A percentile compares a stretch with the other conserved stretches of the same genome.
Conservation (phyloP, 2,113 vertebrate genomes). For the Eurypyga helias region DNA sequence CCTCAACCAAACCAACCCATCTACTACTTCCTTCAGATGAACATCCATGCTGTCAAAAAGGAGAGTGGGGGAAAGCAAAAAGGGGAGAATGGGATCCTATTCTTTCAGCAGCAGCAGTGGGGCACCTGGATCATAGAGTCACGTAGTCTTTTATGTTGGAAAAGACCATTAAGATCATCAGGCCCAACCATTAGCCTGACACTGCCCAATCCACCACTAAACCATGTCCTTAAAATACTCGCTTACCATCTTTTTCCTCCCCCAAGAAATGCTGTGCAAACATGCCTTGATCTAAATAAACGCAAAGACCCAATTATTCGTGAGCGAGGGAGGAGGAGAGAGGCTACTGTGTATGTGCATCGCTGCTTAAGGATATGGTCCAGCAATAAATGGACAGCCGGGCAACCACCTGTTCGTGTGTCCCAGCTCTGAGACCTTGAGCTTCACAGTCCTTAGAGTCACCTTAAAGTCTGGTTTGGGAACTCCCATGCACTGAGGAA, state of each 20-base stretch:
- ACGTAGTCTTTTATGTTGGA: too few species aligned
- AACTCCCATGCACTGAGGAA: too few species aligned
- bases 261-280: background rate
- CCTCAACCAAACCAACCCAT: too few species aligned
- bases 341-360: background rate
- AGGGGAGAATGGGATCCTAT: background rate
- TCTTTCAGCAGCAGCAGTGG: background rate
- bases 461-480: background rate
- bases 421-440: background rate
- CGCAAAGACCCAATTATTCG: background rate
- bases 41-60: background rate
- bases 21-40: background rate
- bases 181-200: too few species aligned
- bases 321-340: background rate
- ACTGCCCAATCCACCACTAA: too few species aligned
- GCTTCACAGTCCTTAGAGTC: background rate
- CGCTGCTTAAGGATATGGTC: fast-evolving
- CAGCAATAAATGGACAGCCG: background rate
- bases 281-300: background rate
- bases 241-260: background rate
- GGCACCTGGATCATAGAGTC: background rate
- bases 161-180: too few species aligned
- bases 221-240: too few species aligned
- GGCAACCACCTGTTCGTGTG: too few species aligned
- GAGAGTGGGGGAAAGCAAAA: background rate